Base-by-base conservation (phyloP, 1,140 invertebrate genomes). In the Platyscapa corneri region DNA sequence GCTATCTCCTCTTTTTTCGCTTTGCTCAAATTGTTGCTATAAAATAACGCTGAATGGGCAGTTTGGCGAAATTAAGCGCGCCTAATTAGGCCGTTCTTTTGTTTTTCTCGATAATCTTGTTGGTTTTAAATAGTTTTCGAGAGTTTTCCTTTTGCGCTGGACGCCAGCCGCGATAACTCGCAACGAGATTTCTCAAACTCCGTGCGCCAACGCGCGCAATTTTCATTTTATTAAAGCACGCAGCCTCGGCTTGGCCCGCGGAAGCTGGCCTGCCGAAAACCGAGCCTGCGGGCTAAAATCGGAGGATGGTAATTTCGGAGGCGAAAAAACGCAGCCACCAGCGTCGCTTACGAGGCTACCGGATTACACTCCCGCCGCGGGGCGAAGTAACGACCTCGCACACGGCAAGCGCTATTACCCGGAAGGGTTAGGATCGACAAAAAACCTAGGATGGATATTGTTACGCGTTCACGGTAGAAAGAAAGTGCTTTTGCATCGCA, bases 51-150 rank as follows among this genome's bases (percentile, higher is more conserved):
- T 30, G 70, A 32, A 49, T 60, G 14, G 76, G 0, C 32, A 34
- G 6, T 78, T 60, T 78, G 49, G 16, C 37, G 49, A 78, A 78
- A 78, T 56, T 49, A 60, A 60, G 3, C 53, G 14, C n/a, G 42
- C 30, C n/a, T 49, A 82, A 82, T 56, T 56, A 82, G 23, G 46
- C 27, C 32, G 27, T 39, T 83, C 70, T 39, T 83, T 83, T 83
- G 70, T 76, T 49, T 76, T 49, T 30, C 37, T 16, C 34, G 34
- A 74, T 74, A 42, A 42, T 74, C n/a, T 37, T 20, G 32, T 67
- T 34, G 2, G 32, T 34, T 67, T 67, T 67, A 16, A 14, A 7
- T 23, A 30, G 30, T 82, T 60, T 32, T 10, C 64, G 32, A 34
- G 3, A 14, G 16, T 67, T 32, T 67, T 14, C 12, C n/a, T 16